Base-by-base conservation (phyloP, 1,140 invertebrate species). In the Trichonephila clavata region DNA sequence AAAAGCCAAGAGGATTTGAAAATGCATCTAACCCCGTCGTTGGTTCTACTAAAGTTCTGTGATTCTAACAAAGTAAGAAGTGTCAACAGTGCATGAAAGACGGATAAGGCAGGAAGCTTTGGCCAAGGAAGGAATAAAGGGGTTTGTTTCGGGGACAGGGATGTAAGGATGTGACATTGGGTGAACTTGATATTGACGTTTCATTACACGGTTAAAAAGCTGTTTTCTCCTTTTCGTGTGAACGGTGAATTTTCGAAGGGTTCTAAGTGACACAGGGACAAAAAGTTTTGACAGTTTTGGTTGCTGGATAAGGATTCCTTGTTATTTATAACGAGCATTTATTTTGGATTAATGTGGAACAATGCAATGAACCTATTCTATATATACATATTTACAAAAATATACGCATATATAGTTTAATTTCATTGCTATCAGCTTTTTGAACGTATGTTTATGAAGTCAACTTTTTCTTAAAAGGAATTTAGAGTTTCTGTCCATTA, bases 141-240 rank as follows among this genome's bases (percentile, higher is more conserved):
- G 14, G 27, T 18, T 32, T 32, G 68, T 24, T 18, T 32, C 27
- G 0, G 68, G 16, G 27, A 14, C 10, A 77, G 6, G 24, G 16
- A 24, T 32, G 68, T 27, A 77, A 14, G 2, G 27, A 32, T 77
- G 68, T 77, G 27, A 32, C 10, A 20, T 5, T 16, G 24, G 24
- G 27, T 77, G 68, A 77, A 77, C 27, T 77, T 27, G 16, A 32
- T 27, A 77, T 39, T 77, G 68, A 77, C 68, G 18, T 77, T 32
- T 77, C 68, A 32, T 77, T 77, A 77, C 68, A 77, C 68, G 68
- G 68, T 77, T 77, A 27, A 32, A 68, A 68, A n/a, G n/a, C 8
- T 20, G 8, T 24, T 68, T 24, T 24, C 32, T 1, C 2, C 32
- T 39, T 39, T 39, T 39, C 32, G 24, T n/a, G 13, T 68, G 65